Percentiles rank a stretch among this genome's conserved stretches.
phyloP scores from a whole-genome alignment of 2,113 vertebrate genomes.

The Pterocles gutturalis region DNA sequence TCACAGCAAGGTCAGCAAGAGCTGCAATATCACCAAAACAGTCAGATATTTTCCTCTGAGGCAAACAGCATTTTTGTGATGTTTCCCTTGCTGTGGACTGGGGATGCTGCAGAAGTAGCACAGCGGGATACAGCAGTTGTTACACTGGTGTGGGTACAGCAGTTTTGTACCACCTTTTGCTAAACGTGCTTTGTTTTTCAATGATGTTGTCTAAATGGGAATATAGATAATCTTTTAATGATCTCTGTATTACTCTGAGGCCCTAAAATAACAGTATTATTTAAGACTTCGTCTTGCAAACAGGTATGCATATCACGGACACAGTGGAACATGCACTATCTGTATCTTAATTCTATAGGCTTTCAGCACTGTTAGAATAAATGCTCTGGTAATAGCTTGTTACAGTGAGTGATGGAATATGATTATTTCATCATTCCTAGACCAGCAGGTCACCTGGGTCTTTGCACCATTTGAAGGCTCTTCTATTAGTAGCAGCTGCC shows the following conservation, averaged over 20 bases:
- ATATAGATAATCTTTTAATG: not conserved
- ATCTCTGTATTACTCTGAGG: not conserved
- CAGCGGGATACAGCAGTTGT: not conserved
- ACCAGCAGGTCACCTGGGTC: not conserved
- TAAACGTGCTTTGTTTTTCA: not conserved
- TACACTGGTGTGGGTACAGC: not conserved
- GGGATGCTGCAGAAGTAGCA: not conserved
- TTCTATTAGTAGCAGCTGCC: not conserved
- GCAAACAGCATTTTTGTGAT: not conserved
- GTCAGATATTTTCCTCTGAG: not conserved
- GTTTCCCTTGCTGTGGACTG: not conserved
- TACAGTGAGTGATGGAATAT: not conserved
- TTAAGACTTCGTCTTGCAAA: not conserved
- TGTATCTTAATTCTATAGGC: not conserved
- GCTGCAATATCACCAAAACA: not conserved
- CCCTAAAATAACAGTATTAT: not conserved
- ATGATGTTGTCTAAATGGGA: not conserved
- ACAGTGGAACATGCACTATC: not conserved
- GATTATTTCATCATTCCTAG: conserved; percentile 25
- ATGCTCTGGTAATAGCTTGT: not conserved
- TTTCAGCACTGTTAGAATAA: conserved; percentile 33
- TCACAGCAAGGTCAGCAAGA: not conserved
- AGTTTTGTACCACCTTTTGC: not conserved
- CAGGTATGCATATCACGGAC: not conserved
- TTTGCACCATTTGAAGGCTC: not conserved